Evolutionary conservation across 2,113 vertebrate species (phyloP).

Genomic region (Fregata magnificens): DNA sequence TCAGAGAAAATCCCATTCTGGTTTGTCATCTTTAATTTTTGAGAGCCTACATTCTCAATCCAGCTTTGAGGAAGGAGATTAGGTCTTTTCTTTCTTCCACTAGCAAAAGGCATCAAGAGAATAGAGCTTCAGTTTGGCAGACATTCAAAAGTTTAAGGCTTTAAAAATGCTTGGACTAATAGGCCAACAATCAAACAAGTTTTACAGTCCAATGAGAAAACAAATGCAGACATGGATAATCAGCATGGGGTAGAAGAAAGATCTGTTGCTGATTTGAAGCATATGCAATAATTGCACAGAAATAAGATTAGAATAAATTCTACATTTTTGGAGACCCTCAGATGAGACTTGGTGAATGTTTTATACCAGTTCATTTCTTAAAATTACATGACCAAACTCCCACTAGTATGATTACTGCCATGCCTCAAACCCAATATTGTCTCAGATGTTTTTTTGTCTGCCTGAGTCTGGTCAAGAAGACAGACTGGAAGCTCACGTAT

Average conservation of each 20-base stretch:
- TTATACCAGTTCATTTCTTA: not conserved
- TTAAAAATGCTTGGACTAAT: constrained; percentile 10
- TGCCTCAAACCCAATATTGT: not conserved
- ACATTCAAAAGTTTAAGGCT: not conserved
- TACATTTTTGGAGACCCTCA: not conserved
- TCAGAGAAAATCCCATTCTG: not conserved
- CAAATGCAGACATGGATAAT: not conserved
- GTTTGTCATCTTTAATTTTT: not conserved
- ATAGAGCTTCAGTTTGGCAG: not conserved
- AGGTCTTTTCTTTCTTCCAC: not conserved
- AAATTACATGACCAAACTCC: not conserved
- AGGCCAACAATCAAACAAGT: not conserved
- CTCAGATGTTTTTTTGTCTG: not conserved
- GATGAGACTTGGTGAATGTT: not conserved
- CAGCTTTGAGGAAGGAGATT: not conserved
- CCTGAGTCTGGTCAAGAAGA: not conserved
- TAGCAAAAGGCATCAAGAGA: not conserved
- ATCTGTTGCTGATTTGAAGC: not conserved
- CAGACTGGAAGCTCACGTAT: not conserved
- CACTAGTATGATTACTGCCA: not conserved
- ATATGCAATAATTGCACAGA: not conserved
- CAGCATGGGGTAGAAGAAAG: not conserved
- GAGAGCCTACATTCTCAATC: not conserved
- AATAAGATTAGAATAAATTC: not conserved
- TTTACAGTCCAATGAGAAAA: not conserved